Evolutionary conservation across 2,113 vertebrate genomes (phyloP).

Genomic region (Rynchops niger): DNA sequence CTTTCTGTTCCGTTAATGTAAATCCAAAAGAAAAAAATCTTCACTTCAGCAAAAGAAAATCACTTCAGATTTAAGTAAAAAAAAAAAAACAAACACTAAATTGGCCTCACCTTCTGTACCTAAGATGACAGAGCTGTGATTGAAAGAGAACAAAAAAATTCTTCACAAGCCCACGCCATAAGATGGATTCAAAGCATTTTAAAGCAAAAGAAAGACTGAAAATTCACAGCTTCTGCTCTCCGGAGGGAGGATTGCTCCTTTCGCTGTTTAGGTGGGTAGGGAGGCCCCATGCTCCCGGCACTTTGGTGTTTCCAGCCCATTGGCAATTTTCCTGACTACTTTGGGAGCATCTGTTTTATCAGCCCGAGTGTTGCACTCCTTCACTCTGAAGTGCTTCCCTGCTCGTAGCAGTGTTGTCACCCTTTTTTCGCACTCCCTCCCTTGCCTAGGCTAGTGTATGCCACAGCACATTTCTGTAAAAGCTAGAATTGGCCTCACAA

Average conservation of each 20-base stretch:
- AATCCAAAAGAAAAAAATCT: neutral
- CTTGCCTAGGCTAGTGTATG: neutral
- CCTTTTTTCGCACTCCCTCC: neutral
- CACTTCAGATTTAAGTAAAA: neutral
- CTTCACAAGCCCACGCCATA: neutral
- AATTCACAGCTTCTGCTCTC: neutral
- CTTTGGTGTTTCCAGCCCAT: neutral
- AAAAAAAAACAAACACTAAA: neutral
- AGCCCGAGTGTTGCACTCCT: neutral
- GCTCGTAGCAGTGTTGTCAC: neutral
- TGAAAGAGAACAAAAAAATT: neutral
- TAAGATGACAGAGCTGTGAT: neutral
- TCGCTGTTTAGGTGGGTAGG: neutral
- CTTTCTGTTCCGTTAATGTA: neutral
- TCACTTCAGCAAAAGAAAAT: neutral
- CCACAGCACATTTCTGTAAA: neutral
- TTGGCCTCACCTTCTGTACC: neutral
- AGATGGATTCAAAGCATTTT: neutral
- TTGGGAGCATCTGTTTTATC: neutral
- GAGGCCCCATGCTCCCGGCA: accelerated
- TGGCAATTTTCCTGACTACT: neutral
- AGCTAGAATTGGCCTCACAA: neutral
- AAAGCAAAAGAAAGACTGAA: neutral
- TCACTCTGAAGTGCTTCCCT: neutral
- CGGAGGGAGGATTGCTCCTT: neutral